Base-by-base conservation (phyloP, 2,797 vertebrate genomes). In the Oreochromis mossambicus region DNA sequence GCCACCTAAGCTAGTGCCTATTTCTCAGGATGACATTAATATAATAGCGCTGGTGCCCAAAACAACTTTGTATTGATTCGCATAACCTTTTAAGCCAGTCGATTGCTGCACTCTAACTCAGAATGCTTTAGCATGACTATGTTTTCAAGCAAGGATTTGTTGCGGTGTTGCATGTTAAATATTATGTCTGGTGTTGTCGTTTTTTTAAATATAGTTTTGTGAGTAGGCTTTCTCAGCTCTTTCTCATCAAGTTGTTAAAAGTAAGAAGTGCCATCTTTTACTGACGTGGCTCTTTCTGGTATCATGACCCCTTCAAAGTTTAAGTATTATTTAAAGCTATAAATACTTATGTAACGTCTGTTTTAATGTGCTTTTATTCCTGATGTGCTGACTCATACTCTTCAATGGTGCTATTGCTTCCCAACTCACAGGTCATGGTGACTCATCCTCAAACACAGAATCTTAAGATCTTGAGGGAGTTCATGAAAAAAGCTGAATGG, bases 1-100 rank as follows among this genome's bases (percentile, higher is more conserved):
- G 92, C 93, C 93, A 95, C 93, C 94, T 93, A 92, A 93, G 93
- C 92, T 87, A 92, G 85, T 91, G 92, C 92, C 94, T 95, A 95
- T 95, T 96, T 93, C 95, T 96, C 95, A 96, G 94, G 90, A 95
- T 95, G 94, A 95, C 95, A 95, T 95, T 95, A 95, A 96, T 95
- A 95, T 95, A 95, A 96, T 95, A 95, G 94, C 73, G 80, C 90
- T 94, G 93, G 93, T 92, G 89, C 94, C 92, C 94, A 95, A 96
- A 96, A 95, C 95, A 96, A 95, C 94, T 95, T 96, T 95, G 95
- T 94, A 96, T 96, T 96, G 95, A 96, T 96, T 89, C 83, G 56
- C 91, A 94, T 95, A 96, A 95, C 95, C 95, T 95, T 95, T 96
- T 96, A 96, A 95, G 94, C 92, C 93, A 92, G 95, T 96, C 94